These are phyloP conservation scores for Perognathus longimembris DNA, from an alignment of 2,113 vertebrate genomes.

Conservation along the genomic window DNA sequence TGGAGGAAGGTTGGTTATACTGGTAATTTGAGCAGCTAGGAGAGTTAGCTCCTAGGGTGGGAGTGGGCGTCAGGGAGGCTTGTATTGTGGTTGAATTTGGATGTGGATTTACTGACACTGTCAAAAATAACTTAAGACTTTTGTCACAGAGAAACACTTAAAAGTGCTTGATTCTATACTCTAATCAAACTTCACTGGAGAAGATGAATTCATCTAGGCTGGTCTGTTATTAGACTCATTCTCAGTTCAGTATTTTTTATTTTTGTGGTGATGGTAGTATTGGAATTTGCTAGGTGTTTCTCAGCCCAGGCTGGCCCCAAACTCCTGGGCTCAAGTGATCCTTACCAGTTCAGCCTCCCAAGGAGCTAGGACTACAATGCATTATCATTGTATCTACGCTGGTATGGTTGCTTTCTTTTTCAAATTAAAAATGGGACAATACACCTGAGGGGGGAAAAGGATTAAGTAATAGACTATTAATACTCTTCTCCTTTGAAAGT, in stretches of 20 bases:
- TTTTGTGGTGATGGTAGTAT: not conserved
- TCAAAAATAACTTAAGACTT: conserved; percentile 63
- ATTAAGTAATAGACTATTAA: no score
- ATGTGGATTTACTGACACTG: conserved; percentile 67
- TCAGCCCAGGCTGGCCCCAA: not conserved
- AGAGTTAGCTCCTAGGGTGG: conserved; percentile 53
- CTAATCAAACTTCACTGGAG: not conserved
- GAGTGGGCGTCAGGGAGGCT: not conserved
- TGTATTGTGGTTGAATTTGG: conserved; percentile 72
- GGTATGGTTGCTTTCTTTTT: not conserved
- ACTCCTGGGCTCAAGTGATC: not conserved
- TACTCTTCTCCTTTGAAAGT: no score
- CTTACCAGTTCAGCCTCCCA: not conserved
- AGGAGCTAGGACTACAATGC: not conserved
- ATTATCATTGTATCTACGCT: not conserved
- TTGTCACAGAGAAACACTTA: conserved; percentile 50
- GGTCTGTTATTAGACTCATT: not conserved
- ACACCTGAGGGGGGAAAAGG: not conserved
- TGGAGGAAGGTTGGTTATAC: conserved; percentile 29
- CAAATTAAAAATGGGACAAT: not conserved
- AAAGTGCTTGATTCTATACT: conserved; percentile 35
- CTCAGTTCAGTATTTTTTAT: not conserved
- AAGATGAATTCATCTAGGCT: not conserved
- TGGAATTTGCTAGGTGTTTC: no score
- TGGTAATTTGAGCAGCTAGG: conserved; percentile 66